These are phyloP conservation scores for Caenorhabditis angaria DNA, from an alignment of 2,888 invertebrate genomes.

Conservation along the genomic window DNA sequence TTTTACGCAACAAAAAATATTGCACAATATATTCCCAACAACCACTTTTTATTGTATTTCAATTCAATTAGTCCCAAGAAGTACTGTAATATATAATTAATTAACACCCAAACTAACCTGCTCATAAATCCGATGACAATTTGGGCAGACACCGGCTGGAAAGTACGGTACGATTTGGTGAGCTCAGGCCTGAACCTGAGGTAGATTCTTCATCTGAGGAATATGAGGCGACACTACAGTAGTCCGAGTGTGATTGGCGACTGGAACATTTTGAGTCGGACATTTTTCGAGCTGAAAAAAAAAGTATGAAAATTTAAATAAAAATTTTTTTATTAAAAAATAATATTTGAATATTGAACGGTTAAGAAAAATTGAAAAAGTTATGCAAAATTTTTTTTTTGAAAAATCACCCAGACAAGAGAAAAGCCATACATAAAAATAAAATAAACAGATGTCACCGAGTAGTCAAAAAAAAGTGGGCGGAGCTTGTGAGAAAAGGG, in stretches of 20 bases:
- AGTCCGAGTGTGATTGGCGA: conserved; percentile 41
- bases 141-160: conserved; percentile 44
- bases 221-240: conserved; percentile 32
- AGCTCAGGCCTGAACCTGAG: background rate
- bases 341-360: background rate
- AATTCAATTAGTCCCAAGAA: background rate
- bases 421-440: background rate
- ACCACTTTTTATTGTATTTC: background rate
- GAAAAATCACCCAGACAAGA: too few species aligned
- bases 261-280: conserved; percentile 10
- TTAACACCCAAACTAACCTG: conserved; percentile 27
- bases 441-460: background rate
- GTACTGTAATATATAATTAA: background rate
- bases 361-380: too few species aligned
- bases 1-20: background rate
- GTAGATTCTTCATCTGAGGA: conserved; percentile 34
- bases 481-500: conserved; percentile 12
- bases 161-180: conserved; percentile 9
- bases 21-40: too few species aligned
- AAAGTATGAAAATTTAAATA: background rate
- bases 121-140: conserved; percentile 41
- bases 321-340: background rate
- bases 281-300: background rate
- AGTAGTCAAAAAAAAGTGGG: conserved; percentile 3
- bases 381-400: too few species aligned